phyloP scores from a whole-genome alignment of 1,140 invertebrate genomes.

The Diachasma alloeum region DNA sequence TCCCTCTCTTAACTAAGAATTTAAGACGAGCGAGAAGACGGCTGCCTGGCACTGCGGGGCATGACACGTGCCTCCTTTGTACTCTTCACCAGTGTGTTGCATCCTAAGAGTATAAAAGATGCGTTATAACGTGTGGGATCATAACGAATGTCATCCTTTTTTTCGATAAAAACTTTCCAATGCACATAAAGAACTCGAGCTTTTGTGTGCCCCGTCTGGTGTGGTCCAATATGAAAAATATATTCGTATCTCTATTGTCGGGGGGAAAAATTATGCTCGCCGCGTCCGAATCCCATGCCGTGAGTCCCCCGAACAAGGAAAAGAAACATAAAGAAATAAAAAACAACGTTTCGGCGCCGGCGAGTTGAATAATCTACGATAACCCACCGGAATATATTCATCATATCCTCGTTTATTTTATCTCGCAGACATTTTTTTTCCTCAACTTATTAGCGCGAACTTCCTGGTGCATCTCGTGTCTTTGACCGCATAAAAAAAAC shows the following conservation, averaged over 20 bases:
- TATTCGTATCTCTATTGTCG: not conserved
- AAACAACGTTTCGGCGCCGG: not conserved
- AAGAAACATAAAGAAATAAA: not conserved
- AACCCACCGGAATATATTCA: not conserved
- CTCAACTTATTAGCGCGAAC: not conserved
- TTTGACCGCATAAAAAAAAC: not conserved
- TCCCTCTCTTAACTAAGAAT: not conserved
- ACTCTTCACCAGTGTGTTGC: not conserved
- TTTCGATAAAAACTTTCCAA: constrained; percentile 17
- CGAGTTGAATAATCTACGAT: not conserved
- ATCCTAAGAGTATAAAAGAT: not conserved
- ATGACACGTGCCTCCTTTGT: not conserved
- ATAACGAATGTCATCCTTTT: constrained; percentile 5
- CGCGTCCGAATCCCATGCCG: not conserved
- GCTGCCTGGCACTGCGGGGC: not conserved
- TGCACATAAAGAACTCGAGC: not conserved
- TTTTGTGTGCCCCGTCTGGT: constrained; percentile 16
- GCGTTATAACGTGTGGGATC: not conserved
- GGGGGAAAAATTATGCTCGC: not conserved
- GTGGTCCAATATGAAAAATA: constrained; percentile 26
- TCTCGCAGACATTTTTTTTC: not conserved
- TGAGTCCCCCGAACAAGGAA: not conserved
- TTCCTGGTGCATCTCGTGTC: not conserved
- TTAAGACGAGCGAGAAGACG: not conserved
- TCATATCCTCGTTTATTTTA: not conserved